Evolutionary conservation across 2,113 vertebrate genomes (phyloP).

Genomic region (Psephotus haematonotus): DNA sequence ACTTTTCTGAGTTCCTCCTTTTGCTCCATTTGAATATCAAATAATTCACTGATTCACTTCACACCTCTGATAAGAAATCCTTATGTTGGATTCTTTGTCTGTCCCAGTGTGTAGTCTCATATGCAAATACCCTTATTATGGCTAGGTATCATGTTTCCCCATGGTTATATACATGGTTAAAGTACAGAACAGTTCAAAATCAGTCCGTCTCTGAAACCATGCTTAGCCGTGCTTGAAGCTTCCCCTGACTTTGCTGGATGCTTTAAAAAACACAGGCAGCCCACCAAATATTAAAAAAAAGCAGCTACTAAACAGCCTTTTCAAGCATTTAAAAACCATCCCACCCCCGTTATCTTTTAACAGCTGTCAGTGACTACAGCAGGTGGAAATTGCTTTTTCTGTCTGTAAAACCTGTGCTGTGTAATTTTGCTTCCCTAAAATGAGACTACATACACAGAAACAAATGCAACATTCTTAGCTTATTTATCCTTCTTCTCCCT

Average conservation of each 20-base stretch:
- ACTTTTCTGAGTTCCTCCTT: neutral
- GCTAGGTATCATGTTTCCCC: neutral
- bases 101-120: neutral
- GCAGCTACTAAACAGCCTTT: neutral
- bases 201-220: neutral
- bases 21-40: neutral
- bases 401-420: neutral
- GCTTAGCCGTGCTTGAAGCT: neutral
- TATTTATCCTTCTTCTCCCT: neutral
- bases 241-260: neutral
- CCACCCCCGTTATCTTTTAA: neutral
- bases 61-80: neutral
- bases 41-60: neutral
- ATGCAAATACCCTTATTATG: neutral
- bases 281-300: neutral
- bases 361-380: neutral
- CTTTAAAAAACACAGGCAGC: neutral
- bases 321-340: neutral
- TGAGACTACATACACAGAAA: rapidly evolving
- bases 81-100: neutral
- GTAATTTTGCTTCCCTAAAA: neutral
- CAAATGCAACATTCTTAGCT: rapidly evolving
- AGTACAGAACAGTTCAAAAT: neutral
- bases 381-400: neutral
- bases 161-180: neutral